These are phyloP conservation scores for Lapara coniferarum DNA, from an alignment of 2,888 invertebrate species.

Conservation along the genomic window DNA sequence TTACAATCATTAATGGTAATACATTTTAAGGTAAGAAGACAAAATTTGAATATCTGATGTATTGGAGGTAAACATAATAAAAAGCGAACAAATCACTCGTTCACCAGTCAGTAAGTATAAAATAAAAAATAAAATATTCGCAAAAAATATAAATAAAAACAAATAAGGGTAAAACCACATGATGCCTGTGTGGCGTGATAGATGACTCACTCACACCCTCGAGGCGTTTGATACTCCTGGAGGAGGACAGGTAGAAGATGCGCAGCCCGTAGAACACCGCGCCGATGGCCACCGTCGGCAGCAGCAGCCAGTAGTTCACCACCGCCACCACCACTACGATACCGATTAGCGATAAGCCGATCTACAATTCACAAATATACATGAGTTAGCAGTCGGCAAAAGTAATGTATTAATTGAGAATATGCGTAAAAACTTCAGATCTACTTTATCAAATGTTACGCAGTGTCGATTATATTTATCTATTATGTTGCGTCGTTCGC, in stretches of 20 bases:
- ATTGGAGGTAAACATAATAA: too few species aligned
- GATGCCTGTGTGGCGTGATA: constrained; percentile 51
- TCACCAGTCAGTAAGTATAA: too few species aligned
- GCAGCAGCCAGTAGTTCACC: constrained; percentile 88
- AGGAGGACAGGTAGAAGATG: constrained; percentile 90
- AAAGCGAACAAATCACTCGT: too few species aligned
- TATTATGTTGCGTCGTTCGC: too few species aligned
- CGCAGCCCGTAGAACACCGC: constrained; percentile 90
- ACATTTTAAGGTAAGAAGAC: too few species aligned
- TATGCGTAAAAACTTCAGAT: too few species aligned
- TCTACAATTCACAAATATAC: constrained; percentile 71
- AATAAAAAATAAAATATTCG: constrained; percentile 23
- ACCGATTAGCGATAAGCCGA: constrained; percentile 91
- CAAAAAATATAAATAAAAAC: not conserved
- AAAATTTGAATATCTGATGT: too few species aligned
- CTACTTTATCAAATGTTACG: not conserved
- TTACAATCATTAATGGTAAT: too few species aligned
- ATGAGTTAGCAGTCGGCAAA: too few species aligned
- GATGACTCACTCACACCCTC: constrained; percentile 91
- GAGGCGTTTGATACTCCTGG: constrained; percentile 91
- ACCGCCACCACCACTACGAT: constrained; percentile 90
- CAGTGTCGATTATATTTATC: too few species aligned
- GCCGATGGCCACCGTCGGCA: constrained; percentile 88
- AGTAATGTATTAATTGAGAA: too few species aligned
- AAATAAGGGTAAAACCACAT: constrained; percentile 35